Evolutionary conservation across 2,113 vertebrate genomes (phyloP).

Genomic region (Desmodus rotundus): DNA sequence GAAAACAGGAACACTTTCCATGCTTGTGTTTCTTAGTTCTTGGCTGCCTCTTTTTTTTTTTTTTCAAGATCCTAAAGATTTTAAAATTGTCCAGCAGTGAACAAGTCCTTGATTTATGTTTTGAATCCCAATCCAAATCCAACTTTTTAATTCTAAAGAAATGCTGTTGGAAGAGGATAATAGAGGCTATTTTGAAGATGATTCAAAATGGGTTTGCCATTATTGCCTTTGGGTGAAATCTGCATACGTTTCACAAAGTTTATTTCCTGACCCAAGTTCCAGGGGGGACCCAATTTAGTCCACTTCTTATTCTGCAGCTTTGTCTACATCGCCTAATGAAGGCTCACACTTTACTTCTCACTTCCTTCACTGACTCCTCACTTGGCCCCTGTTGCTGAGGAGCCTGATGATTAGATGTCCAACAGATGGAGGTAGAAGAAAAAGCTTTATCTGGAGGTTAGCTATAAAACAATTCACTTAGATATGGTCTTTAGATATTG

Average conservation of each 20-base stretch:
- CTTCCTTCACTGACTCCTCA: neutral
- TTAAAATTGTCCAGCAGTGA: neutral
- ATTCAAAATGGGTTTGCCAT: neutral
- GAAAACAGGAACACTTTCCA: neutral
- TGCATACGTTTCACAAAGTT: neutral
- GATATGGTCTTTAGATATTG: neutral
- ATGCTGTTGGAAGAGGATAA: conserved; percentile 33
- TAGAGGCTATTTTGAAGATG: neutral
- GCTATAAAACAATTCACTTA: neutral
- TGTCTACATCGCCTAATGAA: neutral
- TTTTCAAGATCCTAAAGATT: neutral
- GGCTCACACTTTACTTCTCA: neutral
- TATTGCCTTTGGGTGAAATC: conserved; percentile 1
- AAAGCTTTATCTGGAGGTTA: neutral
- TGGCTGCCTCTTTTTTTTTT: neutral
- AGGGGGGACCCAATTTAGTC: neutral
- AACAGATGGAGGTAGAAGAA: neutral
- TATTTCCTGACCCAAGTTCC: neutral
- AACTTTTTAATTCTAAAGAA: conserved; percentile 36
- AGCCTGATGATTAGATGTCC: neutral
- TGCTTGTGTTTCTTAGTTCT: neutral
- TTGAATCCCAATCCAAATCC: conserved; percentile 11
- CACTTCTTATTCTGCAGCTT: neutral
- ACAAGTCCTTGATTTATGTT: conserved; percentile 35
- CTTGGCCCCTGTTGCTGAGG: neutral